Conservation (phyloP, 2,113 vertebrate species). For the Neolamprologus devosi region DNA sequence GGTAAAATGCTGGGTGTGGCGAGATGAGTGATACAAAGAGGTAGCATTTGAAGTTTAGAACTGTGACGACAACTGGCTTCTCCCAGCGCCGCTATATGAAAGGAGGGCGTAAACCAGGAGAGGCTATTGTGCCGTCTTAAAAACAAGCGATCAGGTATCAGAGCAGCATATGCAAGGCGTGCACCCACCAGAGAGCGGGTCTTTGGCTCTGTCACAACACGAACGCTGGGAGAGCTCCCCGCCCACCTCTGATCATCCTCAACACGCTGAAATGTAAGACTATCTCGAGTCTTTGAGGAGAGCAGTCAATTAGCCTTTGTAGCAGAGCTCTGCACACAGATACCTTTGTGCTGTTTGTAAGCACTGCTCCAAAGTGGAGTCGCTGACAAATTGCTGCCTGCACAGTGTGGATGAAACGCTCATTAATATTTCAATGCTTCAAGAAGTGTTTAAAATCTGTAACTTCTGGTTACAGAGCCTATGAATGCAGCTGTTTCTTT, state of each 20-base stretch:
- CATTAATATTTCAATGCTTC: slow-evolving; percentile 22
- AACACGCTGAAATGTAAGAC: slow-evolving; percentile 33
- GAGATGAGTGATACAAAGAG: not conserved
- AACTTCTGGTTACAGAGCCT: not conserved
- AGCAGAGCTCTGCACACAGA: not conserved
- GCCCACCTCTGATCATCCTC: not conserved
- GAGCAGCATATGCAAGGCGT: slow-evolving; percentile 66
- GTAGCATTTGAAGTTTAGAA: not conserved
- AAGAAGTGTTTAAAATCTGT: not conserved
- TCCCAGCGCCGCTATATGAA: not conserved
- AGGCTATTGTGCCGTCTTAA: slow-evolving; percentile 37
- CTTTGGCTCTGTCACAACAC: slow-evolving; percentile 5
- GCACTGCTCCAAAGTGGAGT: not conserved
- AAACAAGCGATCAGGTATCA: slow-evolving; percentile 72
- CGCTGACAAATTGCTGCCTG: not conserved
- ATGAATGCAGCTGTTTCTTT: not conserved
- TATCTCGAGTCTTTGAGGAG: not conserved
- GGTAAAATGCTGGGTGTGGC: not conserved
- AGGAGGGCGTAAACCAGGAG: slow-evolving; percentile 23
- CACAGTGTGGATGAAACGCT: not conserved
- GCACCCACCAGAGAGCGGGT: slow-evolving; percentile 29
- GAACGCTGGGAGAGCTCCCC: not conserved
- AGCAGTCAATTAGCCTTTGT: slow-evolving; percentile 14
- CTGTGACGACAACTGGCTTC: not conserved
- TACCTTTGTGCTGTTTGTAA: slow-evolving; percentile 34